A percentile compares a stretch with the other conserved stretches of the same genome.
Conservation (phyloP, 2,113 vertebrate genomes). For the Saccopteryx bilineata region DNA sequence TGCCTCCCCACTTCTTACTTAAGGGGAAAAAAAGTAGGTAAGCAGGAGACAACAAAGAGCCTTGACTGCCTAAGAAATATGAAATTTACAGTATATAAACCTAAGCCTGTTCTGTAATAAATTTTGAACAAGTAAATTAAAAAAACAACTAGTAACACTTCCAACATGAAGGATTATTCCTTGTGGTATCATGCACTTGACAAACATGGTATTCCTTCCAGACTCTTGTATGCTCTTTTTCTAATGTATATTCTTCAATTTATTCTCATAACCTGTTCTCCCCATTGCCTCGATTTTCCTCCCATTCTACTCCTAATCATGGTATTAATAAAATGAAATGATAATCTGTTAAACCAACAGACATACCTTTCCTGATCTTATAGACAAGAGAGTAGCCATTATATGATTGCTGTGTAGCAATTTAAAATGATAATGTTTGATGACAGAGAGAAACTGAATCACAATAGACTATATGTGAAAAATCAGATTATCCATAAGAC, state of each 20-base stretch:
- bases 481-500: neutral
- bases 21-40: neutral
- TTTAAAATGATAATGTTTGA: conserved; percentile 27
- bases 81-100: conserved; percentile 29
- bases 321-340: neutral
- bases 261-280: conserved; percentile 11
- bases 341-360: neutral
- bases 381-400: neutral
- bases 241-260: conserved; percentile 14
- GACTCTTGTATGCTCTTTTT: neutral
- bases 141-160: neutral
- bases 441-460: neutral
- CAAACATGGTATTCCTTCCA: neutral
- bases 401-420: neutral
- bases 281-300: neutral
- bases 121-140: neutral
- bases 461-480: neutral
- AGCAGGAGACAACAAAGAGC: neutral
- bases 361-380: neutral
- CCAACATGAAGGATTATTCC: neutral
- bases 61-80: neutral
- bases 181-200: neutral
- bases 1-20: too few relatives aligned
- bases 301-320: neutral
- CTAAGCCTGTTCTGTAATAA: conserved; percentile 10